These are phyloP conservation scores for Lithodes maja DNA, from an alignment of 2,888 invertebrate species.

Conservation along the genomic window DNA sequence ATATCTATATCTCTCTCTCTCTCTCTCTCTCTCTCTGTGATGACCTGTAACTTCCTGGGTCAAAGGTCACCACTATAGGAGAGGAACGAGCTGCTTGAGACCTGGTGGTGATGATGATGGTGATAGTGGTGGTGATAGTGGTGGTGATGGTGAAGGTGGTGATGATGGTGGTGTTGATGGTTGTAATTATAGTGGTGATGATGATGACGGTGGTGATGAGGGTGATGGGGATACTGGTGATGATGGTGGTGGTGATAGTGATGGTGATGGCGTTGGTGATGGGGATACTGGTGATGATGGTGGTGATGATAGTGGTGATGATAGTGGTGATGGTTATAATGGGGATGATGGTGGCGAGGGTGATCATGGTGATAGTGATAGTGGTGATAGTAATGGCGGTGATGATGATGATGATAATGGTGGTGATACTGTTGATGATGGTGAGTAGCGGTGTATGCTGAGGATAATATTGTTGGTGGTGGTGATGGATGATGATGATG, in stretches of 20 bases:
- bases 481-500: no score
- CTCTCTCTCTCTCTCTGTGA: no score
- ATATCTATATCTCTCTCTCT: no score
- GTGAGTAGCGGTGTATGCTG: no score
- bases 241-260: background rate
- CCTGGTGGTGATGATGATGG: slow-evolving; percentile 18
- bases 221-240: slow-evolving; percentile 13
- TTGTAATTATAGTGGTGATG: background rate
- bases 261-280: slow-evolving; percentile 3
- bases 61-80: background rate
- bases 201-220: slow-evolving; percentile 16
- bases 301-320: background rate
- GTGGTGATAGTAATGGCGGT: background rate
- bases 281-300: slow-evolving; percentile 16
- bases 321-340: background rate
- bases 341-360: background rate
- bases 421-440: no score
- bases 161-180: slow-evolving; percentile 12
- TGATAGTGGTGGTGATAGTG: slow-evolving; percentile 15
- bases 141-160: background rate
- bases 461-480: no score
- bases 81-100: background rate
- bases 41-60: no score
- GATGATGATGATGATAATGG: no score
- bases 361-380: background rate